These are phyloP conservation scores for Astyanax mexicanus DNA, from an alignment of 2,797 vertebrate species.

Conservation along the genomic window DNA sequence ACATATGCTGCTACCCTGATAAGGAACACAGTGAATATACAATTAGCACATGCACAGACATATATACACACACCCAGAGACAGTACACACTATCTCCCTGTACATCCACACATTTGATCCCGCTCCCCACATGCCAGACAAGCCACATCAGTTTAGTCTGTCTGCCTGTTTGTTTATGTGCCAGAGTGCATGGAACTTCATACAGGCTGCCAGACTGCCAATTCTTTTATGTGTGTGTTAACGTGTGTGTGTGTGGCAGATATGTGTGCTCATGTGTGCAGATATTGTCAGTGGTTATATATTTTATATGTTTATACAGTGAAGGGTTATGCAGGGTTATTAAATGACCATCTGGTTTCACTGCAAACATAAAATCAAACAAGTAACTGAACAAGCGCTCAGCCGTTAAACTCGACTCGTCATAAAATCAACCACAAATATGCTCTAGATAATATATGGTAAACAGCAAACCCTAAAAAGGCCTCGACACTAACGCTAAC, in stretches of 20 bases:
- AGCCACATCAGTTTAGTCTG: conserved; percentile 78
- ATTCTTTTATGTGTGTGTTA: neutral
- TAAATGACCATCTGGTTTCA: too few species aligned
- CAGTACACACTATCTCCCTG: conserved; percentile 17
- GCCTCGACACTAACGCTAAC: too few species aligned
- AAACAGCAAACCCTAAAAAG: too few species aligned
- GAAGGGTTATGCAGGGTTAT: too few species aligned
- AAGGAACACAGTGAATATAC: neutral
- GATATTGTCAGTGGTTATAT: neutral
- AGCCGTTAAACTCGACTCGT: too few species aligned
- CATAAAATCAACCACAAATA: too few species aligned
- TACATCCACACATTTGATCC: conserved; percentile 30
- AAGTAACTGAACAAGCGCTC: too few species aligned
- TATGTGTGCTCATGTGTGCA: neutral
- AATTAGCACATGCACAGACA: conserved; percentile 5
- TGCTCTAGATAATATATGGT: too few species aligned
- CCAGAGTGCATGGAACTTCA: conserved; percentile 51
- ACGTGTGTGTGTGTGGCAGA: conserved; percentile 7
- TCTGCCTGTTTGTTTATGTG: conserved; percentile 67
- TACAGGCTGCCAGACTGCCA: neutral
- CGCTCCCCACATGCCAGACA: conserved; percentile 66
- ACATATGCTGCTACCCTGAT: conserved; percentile 3
- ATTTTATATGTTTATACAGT: neutral
- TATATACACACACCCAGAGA: conserved; percentile 37
- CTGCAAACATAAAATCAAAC: too few species aligned